Conservation (phyloP, 1,140 invertebrate genomes). For the Lucilia sericata region DNA sequence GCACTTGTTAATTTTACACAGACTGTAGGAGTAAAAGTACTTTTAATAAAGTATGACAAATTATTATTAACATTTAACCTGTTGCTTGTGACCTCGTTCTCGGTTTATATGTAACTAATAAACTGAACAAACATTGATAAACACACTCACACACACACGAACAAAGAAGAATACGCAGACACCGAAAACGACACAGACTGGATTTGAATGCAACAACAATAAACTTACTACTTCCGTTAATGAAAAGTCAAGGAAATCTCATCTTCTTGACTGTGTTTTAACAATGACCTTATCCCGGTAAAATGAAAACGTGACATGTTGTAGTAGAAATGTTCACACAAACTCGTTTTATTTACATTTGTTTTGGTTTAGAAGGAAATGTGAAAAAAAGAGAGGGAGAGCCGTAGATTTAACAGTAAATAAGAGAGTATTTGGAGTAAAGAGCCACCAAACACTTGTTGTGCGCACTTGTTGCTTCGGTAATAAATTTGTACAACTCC, state of each 20-base stretch:
- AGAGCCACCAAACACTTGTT: slow-evolving; percentile 41
- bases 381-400: not conserved
- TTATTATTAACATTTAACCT: slow-evolving; percentile 35
- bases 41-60: slow-evolving; percentile 23
- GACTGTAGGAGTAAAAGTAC: no score
- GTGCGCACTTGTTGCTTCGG: slow-evolving; percentile 1
- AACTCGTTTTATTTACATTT: not conserved
- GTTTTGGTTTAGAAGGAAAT: not conserved
- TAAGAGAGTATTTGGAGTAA: not conserved
- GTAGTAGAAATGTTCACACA: not conserved
- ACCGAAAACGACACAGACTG: not conserved
- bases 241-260: slow-evolving; percentile 37
- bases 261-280: not conserved
- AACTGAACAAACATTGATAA: not conserved
- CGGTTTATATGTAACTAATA: no score
- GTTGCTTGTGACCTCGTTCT: slow-evolving; percentile 33
- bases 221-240: slow-evolving; percentile 31
- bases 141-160: no score
- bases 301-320: slow-evolving; percentile 17
- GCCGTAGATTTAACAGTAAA: not conserved
- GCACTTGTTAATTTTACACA: no score
- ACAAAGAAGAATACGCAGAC: no score
- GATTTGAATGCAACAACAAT: not conserved
- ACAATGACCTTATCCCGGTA: slow-evolving; percentile 43
- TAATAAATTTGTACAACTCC: no score